Conservation (phyloP, 2,888 invertebrate species). For the Drosophila quasianomalipes region DNA sequence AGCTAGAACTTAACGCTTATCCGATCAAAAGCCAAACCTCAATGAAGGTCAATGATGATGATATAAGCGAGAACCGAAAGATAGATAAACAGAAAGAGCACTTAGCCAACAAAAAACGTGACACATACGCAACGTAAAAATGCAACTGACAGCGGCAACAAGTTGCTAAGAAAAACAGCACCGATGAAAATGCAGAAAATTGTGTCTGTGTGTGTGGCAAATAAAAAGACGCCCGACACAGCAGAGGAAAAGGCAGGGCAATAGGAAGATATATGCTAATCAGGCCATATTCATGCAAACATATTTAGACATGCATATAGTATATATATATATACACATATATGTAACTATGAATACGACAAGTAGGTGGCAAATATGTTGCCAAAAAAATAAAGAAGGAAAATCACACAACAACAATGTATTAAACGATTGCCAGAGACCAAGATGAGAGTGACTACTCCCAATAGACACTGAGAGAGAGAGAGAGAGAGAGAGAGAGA, state of each 20-base stretch:
- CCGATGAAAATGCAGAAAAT: slow-evolving; percentile 30
- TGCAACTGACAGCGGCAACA: slow-evolving; percentile 62
- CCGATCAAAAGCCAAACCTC: slow-evolving; percentile 32
- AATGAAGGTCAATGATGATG: slow-evolving; percentile 47
- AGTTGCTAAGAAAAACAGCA: slow-evolving; percentile 50
- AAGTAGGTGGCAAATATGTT: slow-evolving; percentile 40
- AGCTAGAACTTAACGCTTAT: slow-evolving; percentile 10
- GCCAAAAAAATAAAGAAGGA: slow-evolving; percentile 31
- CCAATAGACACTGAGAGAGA: neutral
- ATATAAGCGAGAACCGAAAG: slow-evolving; percentile 26
- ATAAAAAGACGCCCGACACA: slow-evolving; percentile 22
- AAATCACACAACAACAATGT: slow-evolving; percentile 48
- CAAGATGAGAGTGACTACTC: slow-evolving; percentile 45
- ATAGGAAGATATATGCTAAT: slow-evolving; percentile 38
- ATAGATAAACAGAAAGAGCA: slow-evolving; percentile 4
- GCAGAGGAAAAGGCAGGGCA: slow-evolving; percentile 17
- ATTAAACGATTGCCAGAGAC: slow-evolving; percentile 68
- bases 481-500: slow-evolving; percentile 5
- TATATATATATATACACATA: neutral
- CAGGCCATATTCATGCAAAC: slow-evolving; percentile 15
- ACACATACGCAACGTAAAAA: slow-evolving; percentile 38
- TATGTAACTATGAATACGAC: slow-evolving; percentile 13
- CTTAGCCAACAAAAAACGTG: slow-evolving; percentile 52
- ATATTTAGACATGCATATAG: neutral
- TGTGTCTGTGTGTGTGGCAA: slow-evolving; percentile 1